Evolutionary conservation across 2,888 invertebrate genomes (phyloP).

Genomic region (Physocephala rufipes): DNA sequence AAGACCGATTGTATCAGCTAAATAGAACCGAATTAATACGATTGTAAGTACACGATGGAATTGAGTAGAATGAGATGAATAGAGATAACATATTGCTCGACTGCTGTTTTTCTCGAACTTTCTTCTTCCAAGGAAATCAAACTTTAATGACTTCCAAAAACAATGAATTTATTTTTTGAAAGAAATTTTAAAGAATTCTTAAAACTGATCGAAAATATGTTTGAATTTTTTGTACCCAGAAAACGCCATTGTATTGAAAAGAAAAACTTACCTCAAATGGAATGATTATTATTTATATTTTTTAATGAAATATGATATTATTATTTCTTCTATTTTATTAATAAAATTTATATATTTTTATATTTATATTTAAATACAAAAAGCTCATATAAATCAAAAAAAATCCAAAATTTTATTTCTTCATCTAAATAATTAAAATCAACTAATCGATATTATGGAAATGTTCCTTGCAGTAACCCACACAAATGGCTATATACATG

Average conservation of each 20-base stretch:
- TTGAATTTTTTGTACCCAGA: slow-evolving; percentile 30
- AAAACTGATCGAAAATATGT: too few species aligned
- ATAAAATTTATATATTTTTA: not conserved
- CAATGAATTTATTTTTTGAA: too few species aligned
- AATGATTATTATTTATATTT: not conserved
- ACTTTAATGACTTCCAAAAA: too few species aligned
- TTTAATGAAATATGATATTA: too few species aligned
- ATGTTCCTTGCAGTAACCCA: slow-evolving; percentile 57
- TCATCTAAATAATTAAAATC: too few species aligned
- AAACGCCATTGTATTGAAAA: slow-evolving; percentile 42
- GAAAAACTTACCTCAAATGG: not conserved
- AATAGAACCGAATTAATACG: slow-evolving; percentile 7
- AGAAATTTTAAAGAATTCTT: too few species aligned
- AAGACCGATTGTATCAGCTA: slow-evolving; percentile 41
- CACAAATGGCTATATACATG: slow-evolving; percentile 59
- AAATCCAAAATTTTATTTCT: too few species aligned
- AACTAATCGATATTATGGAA: slow-evolving; percentile 11
- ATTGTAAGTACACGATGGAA: slow-evolving; percentile 17
- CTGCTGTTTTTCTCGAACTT: too few species aligned
- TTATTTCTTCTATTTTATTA: too few species aligned
- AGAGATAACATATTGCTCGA: too few species aligned
- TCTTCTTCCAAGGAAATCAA: too few species aligned
- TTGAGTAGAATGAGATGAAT: too few species aligned
- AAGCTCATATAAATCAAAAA: not conserved
- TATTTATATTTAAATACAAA: not conserved